A percentile compares a stretch with the other conserved stretches of the same genome.
phyloP scores from a whole-genome alignment of 2,113 vertebrate genomes.

The Cygnus atratus region DNA sequence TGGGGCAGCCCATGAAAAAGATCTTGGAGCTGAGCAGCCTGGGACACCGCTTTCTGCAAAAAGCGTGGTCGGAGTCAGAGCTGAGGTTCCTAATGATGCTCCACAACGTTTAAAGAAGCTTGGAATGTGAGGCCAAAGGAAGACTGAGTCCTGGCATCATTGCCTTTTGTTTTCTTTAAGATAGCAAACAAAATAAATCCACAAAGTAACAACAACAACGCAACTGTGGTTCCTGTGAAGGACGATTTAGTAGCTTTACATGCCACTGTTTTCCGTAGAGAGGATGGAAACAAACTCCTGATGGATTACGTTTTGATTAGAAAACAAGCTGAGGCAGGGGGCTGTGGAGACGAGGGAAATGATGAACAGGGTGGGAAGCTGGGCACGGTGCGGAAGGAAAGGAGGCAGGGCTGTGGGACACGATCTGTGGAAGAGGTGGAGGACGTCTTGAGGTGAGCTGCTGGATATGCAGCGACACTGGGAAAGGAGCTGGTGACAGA shows the following conservation, averaged over 20 bases:
- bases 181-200: background rate
- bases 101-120: background rate
- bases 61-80: background rate
- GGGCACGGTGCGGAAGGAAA: background rate
- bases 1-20: background rate
- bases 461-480: background rate
- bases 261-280: background rate
- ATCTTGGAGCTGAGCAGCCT: background rate
- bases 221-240: background rate
- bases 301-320: background rate
- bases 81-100: background rate
- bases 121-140: background rate
- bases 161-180: background rate
- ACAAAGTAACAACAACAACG: too few relatives aligned
- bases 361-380: background rate
- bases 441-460: background rate
- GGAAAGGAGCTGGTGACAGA: background rate
- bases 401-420: background rate
- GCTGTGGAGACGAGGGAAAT: background rate
- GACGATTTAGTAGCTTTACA: background rate
- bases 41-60: background rate
- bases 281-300: background rate
- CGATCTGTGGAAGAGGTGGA: background rate
- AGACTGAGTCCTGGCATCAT: background rate
- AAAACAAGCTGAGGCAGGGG: background rate